A percentile compares a stretch with the other conserved stretches of the same genome.
These are phyloP conservation scores for Dicyrtomina minuta DNA, from an alignment of 2,888 invertebrate species.

Conservation along the genomic window DNA sequence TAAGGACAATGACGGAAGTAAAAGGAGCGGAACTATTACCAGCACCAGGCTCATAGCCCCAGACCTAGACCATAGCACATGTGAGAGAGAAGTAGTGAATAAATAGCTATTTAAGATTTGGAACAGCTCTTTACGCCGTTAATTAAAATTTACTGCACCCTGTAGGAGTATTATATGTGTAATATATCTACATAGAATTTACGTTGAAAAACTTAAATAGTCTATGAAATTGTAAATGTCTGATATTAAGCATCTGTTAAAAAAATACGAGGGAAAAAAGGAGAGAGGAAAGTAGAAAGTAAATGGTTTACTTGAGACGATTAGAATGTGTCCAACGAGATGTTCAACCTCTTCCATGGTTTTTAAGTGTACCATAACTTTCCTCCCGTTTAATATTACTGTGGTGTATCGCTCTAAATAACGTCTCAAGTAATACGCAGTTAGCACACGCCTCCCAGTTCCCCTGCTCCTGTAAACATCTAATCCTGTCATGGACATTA, in stretches of 20 bases:
- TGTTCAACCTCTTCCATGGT: slow-evolving; percentile 1
- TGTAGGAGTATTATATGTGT: too few relatives aligned
- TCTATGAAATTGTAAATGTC: too few relatives aligned
- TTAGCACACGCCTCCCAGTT: slow-evolving; percentile 7
- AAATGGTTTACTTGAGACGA: neutral
- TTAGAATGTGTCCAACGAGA: too few relatives aligned
- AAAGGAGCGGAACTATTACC: too few relatives aligned
- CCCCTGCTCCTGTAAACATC: slow-evolving; percentile 17
- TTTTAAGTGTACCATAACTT: slow-evolving; percentile 16
- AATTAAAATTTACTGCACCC: slow-evolving; percentile 15
- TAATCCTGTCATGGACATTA: slow-evolving; percentile 27
- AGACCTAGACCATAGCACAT: too few relatives aligned
- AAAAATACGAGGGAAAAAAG: neutral
- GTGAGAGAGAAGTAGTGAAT: too few relatives aligned
- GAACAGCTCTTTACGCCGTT: neutral
- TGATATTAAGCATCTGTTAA: neutral
- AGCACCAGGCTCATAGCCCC: too few relatives aligned
- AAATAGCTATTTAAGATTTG: too few relatives aligned
- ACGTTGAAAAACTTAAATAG: too few relatives aligned
- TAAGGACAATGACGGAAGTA: too few relatives aligned
- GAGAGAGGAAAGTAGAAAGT: slow-evolving; percentile 2
- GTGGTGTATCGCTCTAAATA: slow-evolving; percentile 17
- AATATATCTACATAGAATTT: too few relatives aligned
- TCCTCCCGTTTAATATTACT: slow-evolving; percentile 6
- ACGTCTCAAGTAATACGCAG: slow-evolving; percentile 24